phyloP scores from a whole-genome alignment of 2,797 vertebrate species.

The Arrhamphus sclerolepis region DNA sequence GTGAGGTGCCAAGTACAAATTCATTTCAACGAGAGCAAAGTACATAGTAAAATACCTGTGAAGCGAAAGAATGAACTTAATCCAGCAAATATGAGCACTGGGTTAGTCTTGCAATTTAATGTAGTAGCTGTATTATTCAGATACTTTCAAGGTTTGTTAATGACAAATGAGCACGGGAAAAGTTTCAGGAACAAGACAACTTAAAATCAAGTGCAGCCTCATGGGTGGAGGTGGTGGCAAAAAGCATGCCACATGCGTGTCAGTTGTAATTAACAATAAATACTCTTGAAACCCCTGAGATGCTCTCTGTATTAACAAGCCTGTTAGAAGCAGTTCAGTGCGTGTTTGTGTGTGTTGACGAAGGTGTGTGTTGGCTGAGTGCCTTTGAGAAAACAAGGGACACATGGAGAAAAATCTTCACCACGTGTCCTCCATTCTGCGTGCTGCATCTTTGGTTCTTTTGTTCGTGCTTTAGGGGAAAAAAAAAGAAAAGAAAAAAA shows the following conservation, averaged over 20 bases:
- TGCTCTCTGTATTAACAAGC: slow-evolving; percentile 34
- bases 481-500: neutral
- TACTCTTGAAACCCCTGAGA: slow-evolving; percentile 35
- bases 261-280: slow-evolving; percentile 41
- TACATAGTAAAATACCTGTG: slow-evolving; percentile 48
- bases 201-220: slow-evolving; percentile 48
- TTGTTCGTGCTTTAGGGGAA: too few species aligned
- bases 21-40: slow-evolving; percentile 47
- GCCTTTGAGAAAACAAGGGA: slow-evolving; percentile 32
- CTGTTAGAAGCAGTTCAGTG: slow-evolving; percentile 4
- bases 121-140: slow-evolving; percentile 55
- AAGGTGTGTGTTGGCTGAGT: slow-evolving; percentile 23
- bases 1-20: slow-evolving; percentile 57
- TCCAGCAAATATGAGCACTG: slow-evolving; percentile 45
- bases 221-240: slow-evolving; percentile 20
- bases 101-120: slow-evolving; percentile 54
- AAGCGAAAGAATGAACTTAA: slow-evolving; percentile 66
- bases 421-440: slow-evolving; percentile 9
- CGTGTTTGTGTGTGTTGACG: slow-evolving; percentile 24
- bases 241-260: slow-evolving; percentile 4
- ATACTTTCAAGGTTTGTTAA: slow-evolving; percentile 50
- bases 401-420: slow-evolving; percentile 25
- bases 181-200: slow-evolving; percentile 49
- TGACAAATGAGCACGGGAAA: slow-evolving; percentile 47
- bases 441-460: slow-evolving; percentile 22